Conservation (phyloP, 2,113 vertebrate species). For the Oreotrochilus melanogaster region DNA sequence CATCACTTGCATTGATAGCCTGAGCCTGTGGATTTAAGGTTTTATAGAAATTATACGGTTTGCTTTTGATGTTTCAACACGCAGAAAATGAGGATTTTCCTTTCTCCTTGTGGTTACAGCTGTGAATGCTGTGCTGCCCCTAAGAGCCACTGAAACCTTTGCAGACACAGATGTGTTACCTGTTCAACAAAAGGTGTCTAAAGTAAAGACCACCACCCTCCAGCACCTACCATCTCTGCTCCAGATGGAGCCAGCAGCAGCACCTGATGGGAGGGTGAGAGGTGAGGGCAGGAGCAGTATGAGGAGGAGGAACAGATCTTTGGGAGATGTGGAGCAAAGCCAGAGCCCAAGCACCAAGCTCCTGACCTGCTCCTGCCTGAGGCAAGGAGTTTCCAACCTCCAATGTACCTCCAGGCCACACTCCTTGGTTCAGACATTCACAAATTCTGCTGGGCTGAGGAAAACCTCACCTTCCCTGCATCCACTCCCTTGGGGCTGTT, state of each 20-base stretch:
- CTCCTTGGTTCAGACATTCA: neutral
- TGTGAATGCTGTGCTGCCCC: neutral
- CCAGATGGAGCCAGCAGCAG: neutral
- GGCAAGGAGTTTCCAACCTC: neutral
- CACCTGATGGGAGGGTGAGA: neutral
- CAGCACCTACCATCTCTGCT: neutral
- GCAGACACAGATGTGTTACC: neutral
- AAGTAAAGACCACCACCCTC: neutral
- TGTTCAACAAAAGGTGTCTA: neutral
- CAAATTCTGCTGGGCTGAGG: neutral
- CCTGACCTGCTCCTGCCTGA: rapidly evolving
- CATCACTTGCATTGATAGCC: neutral
- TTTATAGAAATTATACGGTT: neutral
- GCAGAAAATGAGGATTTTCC: neutral
- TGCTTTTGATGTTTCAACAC: neutral
- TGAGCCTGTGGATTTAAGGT: neutral
- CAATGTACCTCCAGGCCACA: too few relatives aligned
- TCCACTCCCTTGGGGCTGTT: neutral
- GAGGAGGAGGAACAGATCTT: neutral
- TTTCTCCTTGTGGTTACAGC: neutral
- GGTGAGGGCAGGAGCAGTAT: neutral
- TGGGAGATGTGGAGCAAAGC: neutral
- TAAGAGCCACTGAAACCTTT: neutral
- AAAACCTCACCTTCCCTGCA: neutral
- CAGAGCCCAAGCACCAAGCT: rapidly evolving